phyloP scores from a whole-genome alignment of 2,888 invertebrate genomes.

The Drosophila demipolita region DNA sequence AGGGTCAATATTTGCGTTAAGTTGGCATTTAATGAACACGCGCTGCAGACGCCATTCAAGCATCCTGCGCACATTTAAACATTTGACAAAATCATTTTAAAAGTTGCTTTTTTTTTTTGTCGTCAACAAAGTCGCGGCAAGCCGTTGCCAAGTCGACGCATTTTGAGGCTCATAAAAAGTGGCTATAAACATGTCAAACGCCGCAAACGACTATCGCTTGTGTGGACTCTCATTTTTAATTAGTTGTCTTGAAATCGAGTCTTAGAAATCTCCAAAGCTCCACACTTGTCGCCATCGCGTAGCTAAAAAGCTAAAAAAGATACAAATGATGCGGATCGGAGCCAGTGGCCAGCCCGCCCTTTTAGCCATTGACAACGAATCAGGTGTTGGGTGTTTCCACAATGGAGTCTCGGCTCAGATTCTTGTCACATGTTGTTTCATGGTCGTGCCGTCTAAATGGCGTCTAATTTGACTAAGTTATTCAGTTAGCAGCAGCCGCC shows the following conservation, averaged over 20 bases:
- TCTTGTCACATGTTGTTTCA: conserved; percentile 35
- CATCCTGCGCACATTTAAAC: conserved; percentile 56
- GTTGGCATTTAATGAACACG: conserved; percentile 55
- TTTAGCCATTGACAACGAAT: conserved; percentile 60
- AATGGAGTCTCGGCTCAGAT: conserved; percentile 56
- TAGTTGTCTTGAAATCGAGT: conserved; percentile 43
- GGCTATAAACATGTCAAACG: conserved; percentile 62
- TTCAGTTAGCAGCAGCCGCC: conserved; percentile 60
- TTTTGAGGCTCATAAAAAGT: conserved; percentile 53
- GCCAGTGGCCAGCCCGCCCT: conserved; percentile 41
- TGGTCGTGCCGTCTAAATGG: conserved; percentile 57
- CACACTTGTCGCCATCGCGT: conserved; percentile 58
- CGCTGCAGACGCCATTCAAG: conserved; percentile 18
- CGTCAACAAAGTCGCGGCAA: conserved; percentile 57
- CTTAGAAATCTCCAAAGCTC: conserved; percentile 20
- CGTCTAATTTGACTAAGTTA: conserved; percentile 75
- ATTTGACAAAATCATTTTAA: conserved; percentile 71
- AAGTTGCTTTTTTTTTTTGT: conserved; percentile 6
- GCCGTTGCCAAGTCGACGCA: conserved; percentile 22
- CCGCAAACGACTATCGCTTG: conserved; percentile 4
- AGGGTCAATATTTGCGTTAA: conserved; percentile 76
- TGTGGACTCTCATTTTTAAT: conserved; percentile 51
- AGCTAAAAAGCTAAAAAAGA: conserved; percentile 1
- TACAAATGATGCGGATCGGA: conserved; percentile 9
- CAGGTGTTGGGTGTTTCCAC: conserved; percentile 67